phyloP scores from a whole-genome alignment of 2,888 invertebrate genomes.

The Lepidonotus clava region DNA sequence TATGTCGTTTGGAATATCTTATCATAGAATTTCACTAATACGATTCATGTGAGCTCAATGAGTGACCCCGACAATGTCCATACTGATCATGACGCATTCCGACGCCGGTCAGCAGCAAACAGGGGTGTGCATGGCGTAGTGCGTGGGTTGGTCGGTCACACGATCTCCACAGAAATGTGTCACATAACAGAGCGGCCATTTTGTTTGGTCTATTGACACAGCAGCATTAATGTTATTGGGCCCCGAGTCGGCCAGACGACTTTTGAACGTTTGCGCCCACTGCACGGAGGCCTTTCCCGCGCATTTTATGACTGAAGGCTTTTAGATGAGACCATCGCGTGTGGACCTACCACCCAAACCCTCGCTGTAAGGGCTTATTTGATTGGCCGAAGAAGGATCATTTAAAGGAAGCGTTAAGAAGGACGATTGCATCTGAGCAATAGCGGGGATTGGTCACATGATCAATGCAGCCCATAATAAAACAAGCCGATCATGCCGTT shows the following conservation, averaged over 20 bases:
- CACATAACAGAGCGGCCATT: not conserved
- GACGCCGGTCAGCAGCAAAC: too few species aligned
- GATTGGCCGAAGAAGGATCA: constrained; percentile 25
- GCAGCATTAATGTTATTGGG: not conserved
- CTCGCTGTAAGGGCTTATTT: not conserved
- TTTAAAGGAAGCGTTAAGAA: constrained; percentile 19
- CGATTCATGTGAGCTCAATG: too few species aligned
- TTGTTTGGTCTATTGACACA: not conserved
- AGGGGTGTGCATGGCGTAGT: too few species aligned
- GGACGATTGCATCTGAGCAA: constrained; percentile 3
- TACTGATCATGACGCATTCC: too few species aligned
- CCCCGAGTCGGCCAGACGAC: not conserved
- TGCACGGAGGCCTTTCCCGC: not conserved
- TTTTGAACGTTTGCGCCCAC: not conserved
- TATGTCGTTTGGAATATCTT: too few species aligned
- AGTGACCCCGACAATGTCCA: too few species aligned
- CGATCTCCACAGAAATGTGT: not conserved
- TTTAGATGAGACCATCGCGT: not conserved
- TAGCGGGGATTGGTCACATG: not conserved
- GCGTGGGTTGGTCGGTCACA: too few species aligned
- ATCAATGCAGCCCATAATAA: not conserved
- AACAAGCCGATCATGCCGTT: not conserved
- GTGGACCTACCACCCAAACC: not conserved
- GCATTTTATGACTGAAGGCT: constrained; percentile 29
- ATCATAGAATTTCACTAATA: too few species aligned